Percentiles rank a stretch among this genome's conserved stretches.
These are phyloP conservation scores for Pterostichus madidus DNA, from an alignment of 2,888 invertebrate genomes.

Conservation along the genomic window DNA sequence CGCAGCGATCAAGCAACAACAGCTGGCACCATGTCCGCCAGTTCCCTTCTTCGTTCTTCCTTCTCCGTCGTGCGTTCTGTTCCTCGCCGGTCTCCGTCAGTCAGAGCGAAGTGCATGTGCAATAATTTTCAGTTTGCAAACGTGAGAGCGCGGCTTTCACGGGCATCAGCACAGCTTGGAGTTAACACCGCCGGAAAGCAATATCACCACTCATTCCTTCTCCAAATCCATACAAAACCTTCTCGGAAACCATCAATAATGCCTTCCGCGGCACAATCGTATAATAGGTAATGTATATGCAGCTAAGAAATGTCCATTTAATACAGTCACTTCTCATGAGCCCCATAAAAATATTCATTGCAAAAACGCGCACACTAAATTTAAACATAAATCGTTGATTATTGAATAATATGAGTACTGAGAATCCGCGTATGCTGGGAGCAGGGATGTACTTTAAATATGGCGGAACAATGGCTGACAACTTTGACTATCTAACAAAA, in stretches of 20 bases:
- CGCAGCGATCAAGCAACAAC: constrained; percentile 1
- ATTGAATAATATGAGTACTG: constrained; percentile 60
- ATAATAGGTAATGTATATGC: constrained; percentile 68
- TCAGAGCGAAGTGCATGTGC: constrained; percentile 46
- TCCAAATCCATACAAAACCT: constrained; percentile 1
- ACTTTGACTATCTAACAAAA: too few species aligned
- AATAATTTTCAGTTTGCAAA: constrained; percentile 64
- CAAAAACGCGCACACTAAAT: constrained; percentile 58
- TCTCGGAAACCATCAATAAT: constrained; percentile 50
- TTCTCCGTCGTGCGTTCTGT: neutral
- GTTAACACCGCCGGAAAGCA: constrained; percentile 59
- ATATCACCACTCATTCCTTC: constrained; percentile 5
- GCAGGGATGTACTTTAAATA: too few species aligned
- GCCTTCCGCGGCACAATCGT: constrained; percentile 48
- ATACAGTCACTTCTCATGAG: constrained; percentile 61
- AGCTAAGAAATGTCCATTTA: constrained; percentile 67
- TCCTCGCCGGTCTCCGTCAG: constrained; percentile 18
- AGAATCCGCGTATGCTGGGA: neutral
- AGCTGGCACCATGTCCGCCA: too few species aligned
- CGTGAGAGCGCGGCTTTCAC: constrained; percentile 62
- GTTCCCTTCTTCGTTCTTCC: too few species aligned
- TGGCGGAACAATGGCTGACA: too few species aligned
- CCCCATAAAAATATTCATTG: constrained; percentile 56
- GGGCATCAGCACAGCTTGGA: constrained; percentile 53
- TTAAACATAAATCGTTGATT: constrained; percentile 61